A percentile compares a stretch with the other conserved stretches of the same genome.
Conservation (phyloP, 2,888 invertebrate species). For the Ophion costatus region DNA sequence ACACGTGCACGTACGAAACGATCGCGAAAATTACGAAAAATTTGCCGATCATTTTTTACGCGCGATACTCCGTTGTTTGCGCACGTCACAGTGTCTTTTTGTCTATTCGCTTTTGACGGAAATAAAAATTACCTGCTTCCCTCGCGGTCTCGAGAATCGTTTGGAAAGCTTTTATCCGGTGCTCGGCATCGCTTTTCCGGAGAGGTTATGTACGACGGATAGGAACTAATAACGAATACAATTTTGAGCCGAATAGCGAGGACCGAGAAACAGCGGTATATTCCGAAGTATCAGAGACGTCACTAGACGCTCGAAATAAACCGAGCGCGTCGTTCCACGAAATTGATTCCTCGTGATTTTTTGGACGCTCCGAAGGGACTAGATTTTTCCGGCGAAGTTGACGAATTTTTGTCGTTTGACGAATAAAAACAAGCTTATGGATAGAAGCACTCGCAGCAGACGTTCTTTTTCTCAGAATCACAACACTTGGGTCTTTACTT, state of each 20-base stretch:
- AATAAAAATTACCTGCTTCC: not conserved
- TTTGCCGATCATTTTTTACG: slow-evolving; percentile 47
- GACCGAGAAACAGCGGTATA: not conserved
- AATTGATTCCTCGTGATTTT: not conserved
- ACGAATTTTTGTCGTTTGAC: not conserved
- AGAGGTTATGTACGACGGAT: slow-evolving; percentile 2
- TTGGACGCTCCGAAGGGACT: not conserved
- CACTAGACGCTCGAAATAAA: slow-evolving; percentile 1
- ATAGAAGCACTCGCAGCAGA: not conserved
- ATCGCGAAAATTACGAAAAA: slow-evolving; percentile 26
- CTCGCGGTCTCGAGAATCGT: not conserved
- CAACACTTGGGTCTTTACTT: not conserved
- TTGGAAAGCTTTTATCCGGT: slow-evolving; percentile 14
- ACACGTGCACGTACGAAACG: not conserved
- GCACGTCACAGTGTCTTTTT: not conserved
- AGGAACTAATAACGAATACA: not conserved
- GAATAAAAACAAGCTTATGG: not conserved
- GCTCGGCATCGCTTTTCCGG: slow-evolving; percentile 12
- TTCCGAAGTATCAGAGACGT: not conserved
- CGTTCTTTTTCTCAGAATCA: not conserved
- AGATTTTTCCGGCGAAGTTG: not conserved
- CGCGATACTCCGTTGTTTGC: not conserved
- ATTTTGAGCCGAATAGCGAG: not conserved
- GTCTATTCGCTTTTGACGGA: not conserved
- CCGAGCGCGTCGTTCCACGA: not conserved